Evolutionary conservation across 2,113 vertebrate species (phyloP).

Genomic region (Bubalus kerabau): DNA sequence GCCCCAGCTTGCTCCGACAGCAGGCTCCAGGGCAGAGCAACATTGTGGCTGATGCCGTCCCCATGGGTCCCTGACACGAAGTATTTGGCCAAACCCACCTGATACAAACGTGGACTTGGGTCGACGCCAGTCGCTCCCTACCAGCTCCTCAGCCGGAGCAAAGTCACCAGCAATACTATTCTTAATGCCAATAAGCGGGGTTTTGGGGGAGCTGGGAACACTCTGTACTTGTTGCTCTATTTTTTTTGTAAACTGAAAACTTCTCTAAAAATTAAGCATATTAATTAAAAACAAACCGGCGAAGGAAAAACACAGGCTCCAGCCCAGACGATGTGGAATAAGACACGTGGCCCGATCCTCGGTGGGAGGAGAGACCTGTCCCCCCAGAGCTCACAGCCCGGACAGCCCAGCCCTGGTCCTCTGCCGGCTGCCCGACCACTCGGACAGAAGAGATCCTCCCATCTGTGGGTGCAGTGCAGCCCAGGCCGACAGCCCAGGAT

Average conservation of each 20-base stretch:
- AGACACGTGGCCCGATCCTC: rapidly evolving
- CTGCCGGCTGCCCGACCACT: rapidly evolving
- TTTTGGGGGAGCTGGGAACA: background rate
- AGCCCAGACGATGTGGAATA: rapidly evolving
- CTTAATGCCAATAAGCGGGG: rapidly evolving
- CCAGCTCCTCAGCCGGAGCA: rapidly evolving
- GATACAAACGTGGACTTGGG: rapidly evolving
- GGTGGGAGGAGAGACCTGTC: rapidly evolving
- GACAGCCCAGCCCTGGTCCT: rapidly evolving
- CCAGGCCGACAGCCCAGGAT: rapidly evolving
- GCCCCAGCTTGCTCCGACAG: rapidly evolving
- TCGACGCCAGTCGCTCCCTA: rapidly evolving
- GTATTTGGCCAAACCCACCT: background rate
- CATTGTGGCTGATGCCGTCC: rapidly evolving
- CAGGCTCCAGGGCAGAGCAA: background rate
- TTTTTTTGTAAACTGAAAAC: background rate
- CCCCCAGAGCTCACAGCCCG: rapidly evolving
- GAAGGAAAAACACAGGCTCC: rapidly evolving
- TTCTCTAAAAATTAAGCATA: background rate
- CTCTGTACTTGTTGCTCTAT: background rate
- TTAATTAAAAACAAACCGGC: background rate
- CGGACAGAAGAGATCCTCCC: rapidly evolving
- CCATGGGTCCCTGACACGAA: rapidly evolving
- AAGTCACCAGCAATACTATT: rapidly evolving
- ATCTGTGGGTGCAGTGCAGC: background rate